phyloP scores from a whole-genome alignment of 53 echinoderm and acorn worm genomes.

The Astropecten irregularis region DNA sequence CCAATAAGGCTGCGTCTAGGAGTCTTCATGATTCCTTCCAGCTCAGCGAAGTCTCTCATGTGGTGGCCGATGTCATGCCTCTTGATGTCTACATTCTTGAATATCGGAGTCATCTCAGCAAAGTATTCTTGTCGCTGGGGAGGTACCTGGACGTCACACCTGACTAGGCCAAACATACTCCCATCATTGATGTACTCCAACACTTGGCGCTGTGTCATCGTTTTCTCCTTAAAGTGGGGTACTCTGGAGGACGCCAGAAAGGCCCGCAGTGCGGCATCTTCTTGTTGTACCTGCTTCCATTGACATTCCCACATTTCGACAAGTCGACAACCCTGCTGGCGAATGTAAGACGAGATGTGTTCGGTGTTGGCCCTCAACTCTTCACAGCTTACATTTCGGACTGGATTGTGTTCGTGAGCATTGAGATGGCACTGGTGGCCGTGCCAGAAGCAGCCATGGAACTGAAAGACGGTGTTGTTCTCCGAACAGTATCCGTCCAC shows the following conservation, averaged over 20 bases:
- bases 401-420: background rate
- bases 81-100: conserved; percentile 16
- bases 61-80: conserved; percentile 62
- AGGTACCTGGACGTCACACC: conserved; percentile 48
- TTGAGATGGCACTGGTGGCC: conserved; percentile 47
- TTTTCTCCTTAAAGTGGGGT: too few relatives aligned
- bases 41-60: conserved; percentile 31
- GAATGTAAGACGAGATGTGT: conserved; percentile 9
- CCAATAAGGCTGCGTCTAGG: conserved; percentile 61
- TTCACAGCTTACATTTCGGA: background rate
- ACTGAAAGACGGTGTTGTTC: conserved; percentile 57
- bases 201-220: background rate
- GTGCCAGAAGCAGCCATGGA: conserved; percentile 65
- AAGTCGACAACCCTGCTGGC: background rate
- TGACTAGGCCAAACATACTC: conserved; percentile 25
- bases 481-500: conserved; percentile 61
- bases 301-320: conserved; percentile 43
- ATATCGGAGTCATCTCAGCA: conserved; percentile 21
- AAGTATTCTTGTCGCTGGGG: background rate
- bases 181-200: background rate
- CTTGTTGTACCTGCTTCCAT: too few relatives aligned
- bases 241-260: background rate
- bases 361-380: conserved; percentile 6
- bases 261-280: too few relatives aligned
- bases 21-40: conserved; percentile 35